Percentiles rank a stretch among this genome's conserved stretches.
These are phyloP conservation scores for Poecilia latipinna DNA, from an alignment of 2,113 vertebrate genomes.

Conservation along the genomic window DNA sequence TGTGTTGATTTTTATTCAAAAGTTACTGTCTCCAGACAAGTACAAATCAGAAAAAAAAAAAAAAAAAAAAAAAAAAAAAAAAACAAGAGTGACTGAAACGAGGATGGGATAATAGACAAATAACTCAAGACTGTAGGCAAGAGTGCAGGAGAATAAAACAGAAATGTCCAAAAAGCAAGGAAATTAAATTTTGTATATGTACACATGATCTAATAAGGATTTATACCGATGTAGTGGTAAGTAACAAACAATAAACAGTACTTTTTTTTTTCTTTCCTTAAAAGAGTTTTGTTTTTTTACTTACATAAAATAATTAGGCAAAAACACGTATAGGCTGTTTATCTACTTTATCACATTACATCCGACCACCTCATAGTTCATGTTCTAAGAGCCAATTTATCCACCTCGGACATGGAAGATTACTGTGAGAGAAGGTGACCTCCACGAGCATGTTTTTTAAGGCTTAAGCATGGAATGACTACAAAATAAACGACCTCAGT, in stretches of 20 bases:
- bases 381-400: slow-evolving; percentile 87
- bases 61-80: too few species aligned
- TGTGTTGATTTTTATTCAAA: slow-evolving; percentile 99
- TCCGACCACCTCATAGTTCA: slow-evolving; percentile 84
- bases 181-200: slow-evolving; percentile 93
- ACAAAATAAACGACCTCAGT: slow-evolving; percentile 94
- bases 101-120: slow-evolving; percentile 95
- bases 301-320: slow-evolving; percentile 89
- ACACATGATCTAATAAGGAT: slow-evolving; percentile 94
- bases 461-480: slow-evolving; percentile 99
- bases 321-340: slow-evolving; percentile 80
- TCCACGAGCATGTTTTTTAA: slow-evolving; percentile 93
- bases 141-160: slow-evolving; percentile 88
- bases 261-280: slow-evolving; percentile 81
- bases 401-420: slow-evolving; percentile 83
- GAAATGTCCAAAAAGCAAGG: slow-evolving; percentile 84
- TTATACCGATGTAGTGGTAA: slow-evolving; percentile 99
- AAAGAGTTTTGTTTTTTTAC: slow-evolving; percentile 89
- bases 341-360: slow-evolving; percentile 82
- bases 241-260: slow-evolving; percentile 96
- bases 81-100: slow-evolving; percentile 92
- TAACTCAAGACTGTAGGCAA: slow-evolving; percentile 89
- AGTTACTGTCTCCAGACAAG: slow-evolving; percentile 99
- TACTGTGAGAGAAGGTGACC: slow-evolving; percentile 87
- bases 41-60: slow-evolving; percentile 97